A percentile compares a stretch with the other conserved stretches of the same genome.
Conservation (phyloP, 92 coral and sea anemone species). For the Paramuricea clavata region DNA sequence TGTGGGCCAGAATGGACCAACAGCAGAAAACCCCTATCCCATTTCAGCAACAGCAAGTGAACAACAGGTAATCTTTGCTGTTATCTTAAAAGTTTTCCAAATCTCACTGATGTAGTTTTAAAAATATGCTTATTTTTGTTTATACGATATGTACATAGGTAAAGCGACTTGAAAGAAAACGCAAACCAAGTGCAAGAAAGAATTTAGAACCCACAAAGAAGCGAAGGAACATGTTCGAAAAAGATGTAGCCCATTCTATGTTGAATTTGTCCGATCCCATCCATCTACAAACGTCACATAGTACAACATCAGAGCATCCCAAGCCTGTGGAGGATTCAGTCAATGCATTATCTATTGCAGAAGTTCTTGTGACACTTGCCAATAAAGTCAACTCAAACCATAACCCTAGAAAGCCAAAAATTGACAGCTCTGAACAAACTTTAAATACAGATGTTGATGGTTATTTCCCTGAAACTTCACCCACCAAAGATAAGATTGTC, state of each 20-base stretch:
- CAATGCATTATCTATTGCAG: background rate
- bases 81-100: too few relatives aligned
- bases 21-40: slow-evolving; percentile 60
- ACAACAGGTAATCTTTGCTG: background rate
- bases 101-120: too few relatives aligned
- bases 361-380: background rate
- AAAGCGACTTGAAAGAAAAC: slow-evolving; percentile 6
- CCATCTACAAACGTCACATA: background rate
- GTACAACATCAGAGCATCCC: background rate
- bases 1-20: slow-evolving; percentile 70
- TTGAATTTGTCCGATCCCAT: background rate
- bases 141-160: background rate
- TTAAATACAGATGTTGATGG: too few relatives aligned
- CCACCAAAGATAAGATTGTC: too few relatives aligned
- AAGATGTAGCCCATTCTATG: background rate
- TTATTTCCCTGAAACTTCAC: too few relatives aligned
- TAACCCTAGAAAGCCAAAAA: background rate
- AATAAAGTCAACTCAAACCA: background rate
- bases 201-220: background rate
- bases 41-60: slow-evolving; percentile 18
- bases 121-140: background rate
- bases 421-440: background rate
- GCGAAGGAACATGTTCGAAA: background rate
- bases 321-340: background rate
- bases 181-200: background rate